Evolutionary conservation across 2,888 invertebrate species (phyloP).

Genomic region (Nomada ferruginata): DNA sequence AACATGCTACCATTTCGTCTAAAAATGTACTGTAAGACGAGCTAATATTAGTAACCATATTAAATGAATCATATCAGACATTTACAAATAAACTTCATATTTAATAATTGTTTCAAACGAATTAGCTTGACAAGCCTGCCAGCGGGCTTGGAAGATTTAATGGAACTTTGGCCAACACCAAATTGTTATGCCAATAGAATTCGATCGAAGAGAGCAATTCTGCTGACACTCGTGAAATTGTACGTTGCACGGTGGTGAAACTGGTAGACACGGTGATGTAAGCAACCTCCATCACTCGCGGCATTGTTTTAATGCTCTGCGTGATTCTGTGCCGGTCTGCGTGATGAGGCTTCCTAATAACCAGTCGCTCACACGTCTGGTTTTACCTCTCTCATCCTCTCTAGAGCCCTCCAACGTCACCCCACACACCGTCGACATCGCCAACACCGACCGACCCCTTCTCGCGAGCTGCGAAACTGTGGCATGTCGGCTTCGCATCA

Average conservation of each 20-base stretch:
- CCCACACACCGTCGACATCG: slow-evolving; percentile 55
- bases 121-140: too few relatives aligned
- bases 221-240: slow-evolving; percentile 59
- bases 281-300: slow-evolving; percentile 67
- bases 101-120: too few relatives aligned
- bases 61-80: too few relatives aligned
- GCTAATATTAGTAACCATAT: too few relatives aligned
- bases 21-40: too few relatives aligned
- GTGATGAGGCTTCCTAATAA: slow-evolving; percentile 81
- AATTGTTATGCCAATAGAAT: not conserved
- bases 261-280: slow-evolving; percentile 63
- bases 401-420: slow-evolving; percentile 57
- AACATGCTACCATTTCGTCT: too few relatives aligned
- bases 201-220: slow-evolving; percentile 35
- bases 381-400: slow-evolving; percentile 66
- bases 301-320: slow-evolving; percentile 73
- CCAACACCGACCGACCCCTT: slow-evolving; percentile 65
- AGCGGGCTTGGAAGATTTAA: not conserved
- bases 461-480: slow-evolving; percentile 77
- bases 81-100: too few relatives aligned
- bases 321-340: slow-evolving; percentile 77
- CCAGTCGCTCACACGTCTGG: slow-evolving; percentile 79
- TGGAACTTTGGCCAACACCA: not conserved
- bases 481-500: slow-evolving; percentile 83
- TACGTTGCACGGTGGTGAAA: slow-evolving; percentile 56